Conservation (phyloP, 2,113 vertebrate genomes). For the Sinocyclocheilus anophthalmus region DNA sequence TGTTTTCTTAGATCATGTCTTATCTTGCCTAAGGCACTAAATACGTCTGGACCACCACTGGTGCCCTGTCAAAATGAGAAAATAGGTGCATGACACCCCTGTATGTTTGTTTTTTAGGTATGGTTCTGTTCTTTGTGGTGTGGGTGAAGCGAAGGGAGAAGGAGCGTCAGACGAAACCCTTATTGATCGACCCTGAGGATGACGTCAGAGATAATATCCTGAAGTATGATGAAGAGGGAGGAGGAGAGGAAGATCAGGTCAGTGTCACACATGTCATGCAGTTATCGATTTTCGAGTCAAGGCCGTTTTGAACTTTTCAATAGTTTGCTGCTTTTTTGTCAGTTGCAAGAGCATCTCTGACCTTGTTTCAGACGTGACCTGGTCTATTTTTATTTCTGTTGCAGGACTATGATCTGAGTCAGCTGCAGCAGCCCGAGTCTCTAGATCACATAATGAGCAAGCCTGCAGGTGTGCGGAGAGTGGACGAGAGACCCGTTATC, state of each 20-base stretch:
- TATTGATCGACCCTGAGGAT: slow-evolving; percentile 95
- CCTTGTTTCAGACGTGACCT: slow-evolving; percentile 57
- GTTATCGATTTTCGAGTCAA: slow-evolving; percentile 8
- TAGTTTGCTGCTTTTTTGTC: neutral
- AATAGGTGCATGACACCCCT: neutral
- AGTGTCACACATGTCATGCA: slow-evolving; percentile 68
- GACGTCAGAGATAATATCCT: slow-evolving; percentile 97
- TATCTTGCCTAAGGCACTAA: neutral
- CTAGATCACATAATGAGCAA: slow-evolving; percentile 93
- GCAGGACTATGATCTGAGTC: slow-evolving; percentile 86
- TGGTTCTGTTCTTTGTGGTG: slow-evolving; percentile 92
- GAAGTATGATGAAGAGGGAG: slow-evolving; percentile 95
- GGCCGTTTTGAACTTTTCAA: slow-evolving; percentile 2
- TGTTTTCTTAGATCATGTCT: neutral
- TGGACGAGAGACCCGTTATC: slow-evolving; percentile 93
- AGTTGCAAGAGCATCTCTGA: slow-evolving; percentile 9
- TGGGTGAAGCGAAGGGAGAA: slow-evolving; percentile 95
- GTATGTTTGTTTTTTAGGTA: slow-evolving; percentile 72
- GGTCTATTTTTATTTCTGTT: slow-evolving; percentile 27
- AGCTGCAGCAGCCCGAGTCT: slow-evolving; percentile 95
- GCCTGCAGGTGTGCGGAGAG: slow-evolving; percentile 86
- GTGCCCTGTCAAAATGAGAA: neutral
- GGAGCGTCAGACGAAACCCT: slow-evolving; percentile 92
- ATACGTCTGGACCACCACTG: neutral
- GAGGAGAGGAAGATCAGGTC: slow-evolving; percentile 98